These are phyloP conservation scores for Onthophagus sagittarius DNA, from an alignment of 2,888 invertebrate species.

Conservation along the genomic window DNA sequence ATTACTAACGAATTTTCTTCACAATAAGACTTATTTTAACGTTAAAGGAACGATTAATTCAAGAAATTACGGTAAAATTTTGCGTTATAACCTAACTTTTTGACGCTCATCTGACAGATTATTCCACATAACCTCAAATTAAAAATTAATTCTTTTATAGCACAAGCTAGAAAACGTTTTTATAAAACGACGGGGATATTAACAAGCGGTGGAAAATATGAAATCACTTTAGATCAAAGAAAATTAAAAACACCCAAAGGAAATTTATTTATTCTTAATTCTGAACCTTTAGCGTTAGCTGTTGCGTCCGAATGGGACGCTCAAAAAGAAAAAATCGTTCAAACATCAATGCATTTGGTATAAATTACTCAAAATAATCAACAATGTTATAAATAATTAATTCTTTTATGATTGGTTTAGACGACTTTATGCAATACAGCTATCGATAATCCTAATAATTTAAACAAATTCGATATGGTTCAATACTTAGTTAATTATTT, in stretches of 20 bases:
- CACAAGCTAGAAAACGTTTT: conserved; percentile 60
- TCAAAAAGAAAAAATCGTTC: conserved; percentile 73
- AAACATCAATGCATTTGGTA: conserved; percentile 86
- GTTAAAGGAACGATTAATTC: neutral
- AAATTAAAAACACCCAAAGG: conserved; percentile 90
- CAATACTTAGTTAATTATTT: conserved; percentile 75
- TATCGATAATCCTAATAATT: conserved; percentile 86
- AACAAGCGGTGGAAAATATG: conserved; percentile 68
- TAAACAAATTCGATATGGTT: conserved; percentile 71
- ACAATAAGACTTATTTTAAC: neutral
- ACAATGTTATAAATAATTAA: neutral
- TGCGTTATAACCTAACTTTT: neutral
- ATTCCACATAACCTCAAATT: conserved; percentile 8
- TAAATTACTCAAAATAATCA: neutral
- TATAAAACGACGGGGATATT: conserved; percentile 71
- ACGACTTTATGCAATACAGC: conserved; percentile 87
- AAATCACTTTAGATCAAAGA: conserved; percentile 83
- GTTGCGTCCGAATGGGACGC: conserved; percentile 93
- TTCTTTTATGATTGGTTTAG: conserved; percentile 47
- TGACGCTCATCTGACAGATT: neutral
- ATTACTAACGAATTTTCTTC: neutral
- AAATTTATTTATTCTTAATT: conserved; percentile 68
- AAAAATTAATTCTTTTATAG: conserved; percentile 2
- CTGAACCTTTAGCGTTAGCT: conserved; percentile 86
- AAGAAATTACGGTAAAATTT: conserved; percentile 16